These are phyloP conservation scores for Fregetta grallaria DNA, from an alignment of 2,113 vertebrate genomes.

Conservation along the genomic window DNA sequence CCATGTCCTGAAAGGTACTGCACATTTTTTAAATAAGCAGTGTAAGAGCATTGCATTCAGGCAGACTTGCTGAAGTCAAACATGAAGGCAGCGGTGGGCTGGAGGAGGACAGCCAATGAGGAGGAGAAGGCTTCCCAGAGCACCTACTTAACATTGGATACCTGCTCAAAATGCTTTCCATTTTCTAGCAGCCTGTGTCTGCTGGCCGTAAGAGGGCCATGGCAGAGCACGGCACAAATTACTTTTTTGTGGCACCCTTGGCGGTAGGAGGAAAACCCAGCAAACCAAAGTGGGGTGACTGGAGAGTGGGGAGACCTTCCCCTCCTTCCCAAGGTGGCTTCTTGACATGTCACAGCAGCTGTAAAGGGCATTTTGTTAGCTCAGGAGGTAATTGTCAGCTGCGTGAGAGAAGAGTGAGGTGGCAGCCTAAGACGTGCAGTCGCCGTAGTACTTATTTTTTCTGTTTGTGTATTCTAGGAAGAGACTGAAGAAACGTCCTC, in stretches of 20 bases:
- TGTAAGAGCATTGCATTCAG: background rate
- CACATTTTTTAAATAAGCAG: slow-evolving; percentile 60
- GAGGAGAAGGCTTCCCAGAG: background rate
- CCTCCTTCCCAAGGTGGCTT: background rate
- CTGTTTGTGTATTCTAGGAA: slow-evolving; percentile 76
- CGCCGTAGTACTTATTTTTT: background rate
- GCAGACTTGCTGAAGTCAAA: slow-evolving; percentile 3
- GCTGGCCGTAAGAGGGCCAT: rapidly evolving
- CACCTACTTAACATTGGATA: background rate
- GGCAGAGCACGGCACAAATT: background rate
- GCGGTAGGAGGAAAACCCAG: background rate
- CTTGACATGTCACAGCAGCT: background rate
- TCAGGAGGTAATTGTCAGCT: background rate
- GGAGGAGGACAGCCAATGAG: background rate
- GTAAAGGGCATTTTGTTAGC: background rate
- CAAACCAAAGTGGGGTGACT: background rate
- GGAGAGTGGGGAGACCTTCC: background rate
- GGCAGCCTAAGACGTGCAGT: background rate
- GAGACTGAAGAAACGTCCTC: slow-evolving; percentile 87
- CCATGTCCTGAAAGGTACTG: slow-evolving; percentile 56
- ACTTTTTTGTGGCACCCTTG: background rate
- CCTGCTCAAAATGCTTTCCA: background rate
- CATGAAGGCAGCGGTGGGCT: background rate
- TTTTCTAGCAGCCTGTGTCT: background rate
- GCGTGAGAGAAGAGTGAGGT: rapidly evolving